A percentile compares a stretch with the other conserved stretches of the same genome.
Conservation (phyloP, 37 sponge, comb jelly and placozoan genomes). For the Beroe ovata region DNA sequence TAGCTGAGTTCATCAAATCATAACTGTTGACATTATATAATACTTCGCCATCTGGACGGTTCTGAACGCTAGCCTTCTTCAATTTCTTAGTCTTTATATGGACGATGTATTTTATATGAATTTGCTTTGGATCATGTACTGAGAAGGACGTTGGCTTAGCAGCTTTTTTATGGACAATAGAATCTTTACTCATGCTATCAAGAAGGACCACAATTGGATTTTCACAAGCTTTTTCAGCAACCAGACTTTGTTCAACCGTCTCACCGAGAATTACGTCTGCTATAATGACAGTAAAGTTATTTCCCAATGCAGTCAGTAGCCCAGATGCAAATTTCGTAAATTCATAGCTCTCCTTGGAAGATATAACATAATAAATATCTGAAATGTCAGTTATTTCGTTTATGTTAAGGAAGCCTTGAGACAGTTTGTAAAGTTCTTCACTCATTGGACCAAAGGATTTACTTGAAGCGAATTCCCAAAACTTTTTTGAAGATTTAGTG, state of each 20-base stretch:
- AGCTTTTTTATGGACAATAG: not conserved
- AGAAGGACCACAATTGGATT: not conserved
- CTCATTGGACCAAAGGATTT: not conserved
- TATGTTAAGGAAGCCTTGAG: conserved; percentile 35
- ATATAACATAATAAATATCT: not conserved
- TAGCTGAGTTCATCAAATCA: not conserved
- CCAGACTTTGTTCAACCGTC: not conserved
- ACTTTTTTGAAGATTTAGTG: not conserved
- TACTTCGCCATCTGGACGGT: not conserved
- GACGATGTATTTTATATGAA: conserved; percentile 5
- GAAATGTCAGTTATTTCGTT: not conserved
- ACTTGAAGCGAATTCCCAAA: conserved; percentile 16
- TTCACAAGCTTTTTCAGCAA: not conserved
- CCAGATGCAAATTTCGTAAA: not conserved
- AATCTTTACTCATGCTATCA: not conserved
- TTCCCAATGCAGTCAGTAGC: not conserved
- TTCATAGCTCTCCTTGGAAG: not conserved
- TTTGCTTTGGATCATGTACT: not conserved
- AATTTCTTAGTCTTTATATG: not conserved
- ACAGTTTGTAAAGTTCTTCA: conserved; percentile 32
- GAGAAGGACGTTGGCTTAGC: not conserved
- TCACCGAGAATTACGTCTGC: conserved; percentile 11
- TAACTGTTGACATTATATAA: not conserved
- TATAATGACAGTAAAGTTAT: not conserved
- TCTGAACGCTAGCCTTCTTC: not conserved